A percentile compares a stretch with the other conserved stretches of the same genome.
phyloP scores from a whole-genome alignment of 2,888 invertebrate species.

The Strigamia transsilvanica region DNA sequence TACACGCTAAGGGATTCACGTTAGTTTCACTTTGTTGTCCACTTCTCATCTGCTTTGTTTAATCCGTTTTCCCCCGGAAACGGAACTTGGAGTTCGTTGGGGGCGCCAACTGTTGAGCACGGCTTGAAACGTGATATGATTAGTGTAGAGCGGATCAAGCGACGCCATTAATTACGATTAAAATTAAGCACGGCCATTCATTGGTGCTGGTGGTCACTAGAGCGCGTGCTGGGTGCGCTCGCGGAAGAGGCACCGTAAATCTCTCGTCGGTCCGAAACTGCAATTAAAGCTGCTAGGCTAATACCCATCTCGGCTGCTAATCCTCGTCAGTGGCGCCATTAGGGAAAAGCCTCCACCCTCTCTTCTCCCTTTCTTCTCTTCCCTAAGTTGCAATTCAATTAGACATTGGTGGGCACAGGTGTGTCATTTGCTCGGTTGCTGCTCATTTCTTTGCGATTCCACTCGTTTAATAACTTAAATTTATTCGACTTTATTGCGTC shows the following conservation, averaged over 20 bases:
- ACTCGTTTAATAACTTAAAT: slow-evolving; percentile 26
- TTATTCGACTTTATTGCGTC: background rate
- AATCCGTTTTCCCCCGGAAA: background rate
- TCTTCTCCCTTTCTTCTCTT: slow-evolving; percentile 21
- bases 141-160: slow-evolving; percentile 24
- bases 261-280: slow-evolving; percentile 25
- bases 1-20: slow-evolving; percentile 80
- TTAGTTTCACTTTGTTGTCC: slow-evolving; percentile 66
- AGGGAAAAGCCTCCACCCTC: background rate
- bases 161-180: slow-evolving; percentile 53
- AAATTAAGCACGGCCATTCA: slow-evolving; percentile 51
- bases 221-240: slow-evolving; percentile 25
- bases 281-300: slow-evolving; percentile 26
- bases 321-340: slow-evolving; percentile 38
- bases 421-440: slow-evolving; percentile 30
- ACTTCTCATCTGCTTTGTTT: background rate
- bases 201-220: slow-evolving; percentile 20
- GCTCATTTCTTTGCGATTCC: slow-evolving; percentile 30
- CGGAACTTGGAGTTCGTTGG: background rate
- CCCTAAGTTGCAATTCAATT: slow-evolving; percentile 26
- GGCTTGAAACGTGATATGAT: slow-evolving; percentile 8
- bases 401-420: slow-evolving; percentile 30
- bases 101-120: slow-evolving; percentile 23
- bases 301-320: slow-evolving; percentile 38
- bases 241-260: slow-evolving; percentile 25